Evolutionary conservation across 2,797 vertebrate genomes (phyloP).

Genomic region (Coluber constrictor): DNA sequence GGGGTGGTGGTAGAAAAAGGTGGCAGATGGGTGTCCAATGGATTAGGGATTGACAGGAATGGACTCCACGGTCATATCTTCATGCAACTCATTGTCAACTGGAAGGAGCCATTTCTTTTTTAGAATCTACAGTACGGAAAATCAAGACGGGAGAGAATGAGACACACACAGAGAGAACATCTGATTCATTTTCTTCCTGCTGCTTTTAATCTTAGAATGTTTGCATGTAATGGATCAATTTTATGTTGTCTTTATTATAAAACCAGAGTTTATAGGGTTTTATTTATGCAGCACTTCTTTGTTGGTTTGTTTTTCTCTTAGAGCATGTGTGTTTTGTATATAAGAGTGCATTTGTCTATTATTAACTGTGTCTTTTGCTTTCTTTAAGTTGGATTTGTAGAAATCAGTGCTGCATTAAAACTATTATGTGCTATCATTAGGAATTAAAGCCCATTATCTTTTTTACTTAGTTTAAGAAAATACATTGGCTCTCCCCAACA

Average conservation of each 20-base stretch:
- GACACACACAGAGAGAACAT: not conserved
- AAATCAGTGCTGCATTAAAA: not conserved
- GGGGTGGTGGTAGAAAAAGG: not conserved
- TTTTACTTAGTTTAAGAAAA: constrained; percentile 23
- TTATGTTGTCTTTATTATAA: not conserved
- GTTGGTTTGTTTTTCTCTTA: not conserved
- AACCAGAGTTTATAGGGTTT: not conserved
- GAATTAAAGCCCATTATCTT: constrained; percentile 32
- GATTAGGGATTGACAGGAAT: not conserved
- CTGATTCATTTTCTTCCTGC: not conserved
- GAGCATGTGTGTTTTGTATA: not conserved
- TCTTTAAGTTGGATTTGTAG: constrained; percentile 19
- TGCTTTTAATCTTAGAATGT: constrained; percentile 1
- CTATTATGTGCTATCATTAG: constrained; percentile 9
- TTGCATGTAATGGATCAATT: not conserved
- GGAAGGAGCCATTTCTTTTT: not conserved
- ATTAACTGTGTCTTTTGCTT: not conserved
- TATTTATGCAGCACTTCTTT: constrained; percentile 8
- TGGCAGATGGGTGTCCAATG: not conserved
- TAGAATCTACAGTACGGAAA: not conserved
- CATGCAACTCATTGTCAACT: not conserved
- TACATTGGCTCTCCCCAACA: constrained; percentile 27
- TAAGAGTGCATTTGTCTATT: not conserved
- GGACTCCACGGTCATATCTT: not conserved
- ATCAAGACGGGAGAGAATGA: not conserved